A percentile compares a stretch with the other conserved stretches of the same genome.
Evolutionary conservation across 1,140 invertebrate species (phyloP).

Genomic region (Ridgeia piscesae): DNA sequence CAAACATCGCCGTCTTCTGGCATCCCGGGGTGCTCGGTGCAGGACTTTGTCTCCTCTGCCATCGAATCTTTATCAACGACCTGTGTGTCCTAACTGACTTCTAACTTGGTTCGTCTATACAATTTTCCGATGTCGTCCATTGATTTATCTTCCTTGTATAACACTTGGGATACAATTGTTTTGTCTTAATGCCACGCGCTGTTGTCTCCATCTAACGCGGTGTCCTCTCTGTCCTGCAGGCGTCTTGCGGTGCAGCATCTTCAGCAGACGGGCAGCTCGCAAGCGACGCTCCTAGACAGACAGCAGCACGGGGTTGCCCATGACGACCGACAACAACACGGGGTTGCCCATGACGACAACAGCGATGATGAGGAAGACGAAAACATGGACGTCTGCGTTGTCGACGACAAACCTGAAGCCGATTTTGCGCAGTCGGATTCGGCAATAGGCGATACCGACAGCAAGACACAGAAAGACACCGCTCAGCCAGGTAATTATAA

Average conservation of each 20-base stretch:
- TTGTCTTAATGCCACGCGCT: background rate
- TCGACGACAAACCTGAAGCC: conserved; percentile 10
- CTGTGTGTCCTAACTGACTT: background rate
- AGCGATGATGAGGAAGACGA: conserved; percentile 10
- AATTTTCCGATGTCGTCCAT: background rate
- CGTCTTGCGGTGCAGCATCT: background rate
- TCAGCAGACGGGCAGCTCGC: background rate
- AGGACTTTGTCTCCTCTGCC: background rate
- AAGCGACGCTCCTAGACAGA: background rate
- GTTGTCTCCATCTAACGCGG: background rate
- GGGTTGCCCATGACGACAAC: background rate
- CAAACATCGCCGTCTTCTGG: background rate
- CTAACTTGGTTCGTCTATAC: background rate
- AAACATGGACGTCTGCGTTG: conserved; percentile 16
- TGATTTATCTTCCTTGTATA: background rate
- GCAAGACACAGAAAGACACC: background rate
- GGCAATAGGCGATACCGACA: background rate
- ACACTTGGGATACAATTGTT: background rate
- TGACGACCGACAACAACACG: background rate
- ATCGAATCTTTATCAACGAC: background rate
- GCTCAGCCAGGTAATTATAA: background rate
- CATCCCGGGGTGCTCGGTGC: background rate
- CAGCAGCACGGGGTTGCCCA: conserved; percentile 5
- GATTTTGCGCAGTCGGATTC: background rate
- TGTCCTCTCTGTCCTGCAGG: background rate